Evolutionary conservation across 2,113 vertebrate species (phyloP).

Genomic region (Sphaerodactylus townsendi): DNA sequence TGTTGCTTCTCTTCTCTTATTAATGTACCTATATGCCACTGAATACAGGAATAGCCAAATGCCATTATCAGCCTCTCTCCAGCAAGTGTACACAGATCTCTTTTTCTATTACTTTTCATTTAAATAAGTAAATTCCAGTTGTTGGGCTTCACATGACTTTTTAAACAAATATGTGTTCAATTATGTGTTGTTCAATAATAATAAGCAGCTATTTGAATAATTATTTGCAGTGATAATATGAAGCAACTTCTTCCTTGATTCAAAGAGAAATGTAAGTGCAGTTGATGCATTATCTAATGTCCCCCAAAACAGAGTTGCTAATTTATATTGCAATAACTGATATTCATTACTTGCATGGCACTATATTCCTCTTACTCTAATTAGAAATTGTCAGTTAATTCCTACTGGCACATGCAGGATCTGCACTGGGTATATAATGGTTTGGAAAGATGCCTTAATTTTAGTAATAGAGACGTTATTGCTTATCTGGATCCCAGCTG

Average conservation of each 20-base stretch:
- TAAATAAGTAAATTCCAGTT: conserved; percentile 23
- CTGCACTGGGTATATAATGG: not conserved
- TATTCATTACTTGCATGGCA: conserved; percentile 27
- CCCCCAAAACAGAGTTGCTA: conserved; percentile 5
- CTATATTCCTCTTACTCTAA: conserved; percentile 20
- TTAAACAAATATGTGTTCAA: conserved; percentile 29
- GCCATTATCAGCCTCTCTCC: not conserved
- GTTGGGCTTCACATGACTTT: conserved; percentile 7
- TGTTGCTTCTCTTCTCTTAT: not conserved
- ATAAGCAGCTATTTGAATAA: conserved; percentile 32
- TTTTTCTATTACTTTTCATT: not conserved
- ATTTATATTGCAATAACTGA: not conserved
- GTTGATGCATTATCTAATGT: conserved; percentile 18
- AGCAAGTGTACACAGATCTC: not conserved
- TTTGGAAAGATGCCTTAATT: conserved; percentile 9
- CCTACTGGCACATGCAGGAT: conserved; percentile 11
- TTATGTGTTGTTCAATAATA: not conserved
- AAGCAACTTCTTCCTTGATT: not conserved
- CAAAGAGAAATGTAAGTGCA: not conserved
- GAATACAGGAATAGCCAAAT: not conserved
- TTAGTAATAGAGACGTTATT: conserved; percentile 3
- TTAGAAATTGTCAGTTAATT: not conserved
- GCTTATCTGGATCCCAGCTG: not conserved
- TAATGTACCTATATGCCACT: not conserved
- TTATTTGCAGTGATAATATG: not conserved